Conservation (phyloP, 2,888 invertebrate species). For the Pantelozetes paolii region DNA sequence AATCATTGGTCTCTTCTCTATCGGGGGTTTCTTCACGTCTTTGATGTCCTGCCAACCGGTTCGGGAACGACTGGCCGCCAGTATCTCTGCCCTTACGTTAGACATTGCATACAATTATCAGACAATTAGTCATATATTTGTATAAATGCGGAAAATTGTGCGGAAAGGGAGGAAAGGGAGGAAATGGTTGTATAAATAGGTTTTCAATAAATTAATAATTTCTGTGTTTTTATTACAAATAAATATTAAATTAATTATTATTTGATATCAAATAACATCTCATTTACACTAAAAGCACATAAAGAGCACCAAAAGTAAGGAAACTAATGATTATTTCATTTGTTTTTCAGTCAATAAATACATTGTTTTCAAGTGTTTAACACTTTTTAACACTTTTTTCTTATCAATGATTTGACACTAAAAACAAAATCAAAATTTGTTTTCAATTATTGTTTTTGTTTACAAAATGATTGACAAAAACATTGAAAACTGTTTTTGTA, state of each 20-base stretch:
- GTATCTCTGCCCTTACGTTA: conserved; percentile 50
- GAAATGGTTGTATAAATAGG: too few species aligned
- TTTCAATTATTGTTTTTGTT: too few species aligned
- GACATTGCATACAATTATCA: conserved; percentile 45
- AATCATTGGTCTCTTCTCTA: conserved; percentile 34
- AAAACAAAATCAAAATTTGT: too few species aligned
- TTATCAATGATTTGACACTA: too few species aligned
- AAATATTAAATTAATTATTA: conserved; percentile 6
- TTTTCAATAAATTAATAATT: neutral
- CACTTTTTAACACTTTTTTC: too few species aligned
- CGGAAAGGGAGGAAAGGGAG: neutral
- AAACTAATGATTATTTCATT: neutral
- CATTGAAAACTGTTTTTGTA: neutral
- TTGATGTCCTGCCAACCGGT: conserved; percentile 49
- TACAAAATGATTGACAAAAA: too few species aligned
- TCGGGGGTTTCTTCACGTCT: conserved; percentile 8
- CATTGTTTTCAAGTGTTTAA: too few species aligned
- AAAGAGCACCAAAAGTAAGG: neutral
- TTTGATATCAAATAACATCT: neutral
- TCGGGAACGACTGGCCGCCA: conserved; percentile 49
- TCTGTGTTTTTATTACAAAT: neutral
- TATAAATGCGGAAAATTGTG: neutral
- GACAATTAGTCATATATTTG: neutral
- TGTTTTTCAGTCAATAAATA: neutral
- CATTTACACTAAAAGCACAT: neutral